These are phyloP conservation scores for Porites lutea DNA, from an alignment of 64 coral and sea anemone genomes.

Conservation along the genomic window DNA sequence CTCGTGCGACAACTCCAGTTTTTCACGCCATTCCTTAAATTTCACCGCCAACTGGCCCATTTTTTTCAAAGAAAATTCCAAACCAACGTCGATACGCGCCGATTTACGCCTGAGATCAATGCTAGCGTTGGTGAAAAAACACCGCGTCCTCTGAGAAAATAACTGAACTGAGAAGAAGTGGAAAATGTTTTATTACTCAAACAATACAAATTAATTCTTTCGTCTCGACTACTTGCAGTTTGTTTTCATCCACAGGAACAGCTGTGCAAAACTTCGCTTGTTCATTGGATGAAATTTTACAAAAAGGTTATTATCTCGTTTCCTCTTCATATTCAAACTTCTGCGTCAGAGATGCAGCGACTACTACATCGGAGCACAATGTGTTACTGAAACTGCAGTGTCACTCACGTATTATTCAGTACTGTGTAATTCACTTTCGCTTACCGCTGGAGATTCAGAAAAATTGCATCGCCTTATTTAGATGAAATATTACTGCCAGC, in stretches of 20 bases:
- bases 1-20: slow-evolving; percentile 34
- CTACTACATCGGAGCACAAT: background rate
- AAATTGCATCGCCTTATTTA: too few relatives aligned
- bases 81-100: background rate
- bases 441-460: too few relatives aligned
- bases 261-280: background rate
- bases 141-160: too few relatives aligned
- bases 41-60: slow-evolving; percentile 40
- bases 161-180: slow-evolving; percentile 2
- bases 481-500: too few relatives aligned
- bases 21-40: slow-evolving; percentile 42
- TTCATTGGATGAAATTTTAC: slow-evolving; percentile 42
- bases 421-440: too few relatives aligned
- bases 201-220: slow-evolving; percentile 16
- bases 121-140: too few relatives aligned
- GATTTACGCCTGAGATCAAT: too few relatives aligned
- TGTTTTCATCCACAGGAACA: slow-evolving; percentile 5
- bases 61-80: background rate
- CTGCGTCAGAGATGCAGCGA: background rate
- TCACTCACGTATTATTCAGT: too few relatives aligned
- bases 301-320: slow-evolving; percentile 29
- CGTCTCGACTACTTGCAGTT: background rate
- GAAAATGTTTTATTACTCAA: background rate
- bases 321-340: background rate
- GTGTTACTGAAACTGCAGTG: too few relatives aligned